Base-by-base conservation (phyloP, 1,140 invertebrate species). In the Ephestia elutella region DNA sequence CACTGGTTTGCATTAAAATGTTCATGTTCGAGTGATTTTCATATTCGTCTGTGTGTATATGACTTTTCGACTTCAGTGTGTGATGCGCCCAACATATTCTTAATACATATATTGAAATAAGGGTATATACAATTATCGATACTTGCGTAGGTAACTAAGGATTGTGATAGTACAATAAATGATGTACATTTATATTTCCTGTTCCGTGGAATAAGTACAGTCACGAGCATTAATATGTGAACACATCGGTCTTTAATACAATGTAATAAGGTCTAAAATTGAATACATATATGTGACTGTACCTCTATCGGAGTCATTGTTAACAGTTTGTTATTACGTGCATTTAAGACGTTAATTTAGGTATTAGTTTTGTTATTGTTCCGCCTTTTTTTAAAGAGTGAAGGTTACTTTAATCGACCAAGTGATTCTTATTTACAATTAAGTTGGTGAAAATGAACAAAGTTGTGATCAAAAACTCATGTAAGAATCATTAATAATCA, bases 121-220 rank as follows among this genome's bases (percentile, higher is more conserved):
- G n/a, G n/a, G 13, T 15, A 44, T 15, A 15, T 44, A 15, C 38
- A 44, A 15, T 44, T 4, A 44, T 44, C 38, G 38, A 15, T 44
- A 44, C 15, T 15, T 44, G 38, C 15, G 38, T 44, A 44, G 30
- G 30, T 32, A 32, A 32, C 1, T 21, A 53, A 53, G 13, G 20
- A 53, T 53, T 53, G 50, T 53, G 50, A 53, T 53, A 25, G 50
- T 53, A 53, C 50, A 53, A 53, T 53, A 53, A 53, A n/a, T 20
- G 3, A 32, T 32, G 30, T 44, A 44, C 15, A 44, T 44, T n/a
- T 15, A 15, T 7, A 25, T 25, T 25, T 25, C 21, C 21, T 25
- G 7, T 7, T 25, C 21, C 7, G 5, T 44, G 5, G 13, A n/a
- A 5, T 3, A 15, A 15, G 38, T 2, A 44, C n/a, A 44, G n/a